These are phyloP conservation scores for Stercorarius parasiticus DNA, from an alignment of 2,113 vertebrate genomes.

Conservation along the genomic window DNA sequence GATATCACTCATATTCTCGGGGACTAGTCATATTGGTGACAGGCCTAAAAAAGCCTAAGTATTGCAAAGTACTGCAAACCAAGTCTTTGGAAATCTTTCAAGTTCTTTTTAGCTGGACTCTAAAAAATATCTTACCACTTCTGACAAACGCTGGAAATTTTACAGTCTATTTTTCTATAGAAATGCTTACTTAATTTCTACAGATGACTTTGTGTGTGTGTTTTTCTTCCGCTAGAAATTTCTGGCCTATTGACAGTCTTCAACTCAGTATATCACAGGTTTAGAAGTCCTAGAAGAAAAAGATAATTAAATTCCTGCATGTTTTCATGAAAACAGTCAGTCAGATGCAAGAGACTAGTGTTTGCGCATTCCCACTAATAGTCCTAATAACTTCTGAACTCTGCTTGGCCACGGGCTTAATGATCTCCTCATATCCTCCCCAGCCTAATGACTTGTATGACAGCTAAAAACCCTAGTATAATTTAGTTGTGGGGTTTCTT, in stretches of 20 bases:
- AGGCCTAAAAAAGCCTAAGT: not conserved
- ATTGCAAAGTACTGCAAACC: not conserved
- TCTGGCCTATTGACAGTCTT: not conserved
- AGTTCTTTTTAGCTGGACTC: not conserved
- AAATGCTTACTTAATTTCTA: not conserved
- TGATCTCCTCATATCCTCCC: not conserved
- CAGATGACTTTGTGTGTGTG: not conserved
- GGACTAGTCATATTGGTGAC: not conserved
- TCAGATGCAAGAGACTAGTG: not conserved
- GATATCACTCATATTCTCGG: fast-evolving
- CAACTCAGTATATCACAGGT: not conserved
- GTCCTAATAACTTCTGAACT: not conserved
- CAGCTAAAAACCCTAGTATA: not conserved
- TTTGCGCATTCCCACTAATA: not conserved
- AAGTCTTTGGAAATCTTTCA: not conserved
- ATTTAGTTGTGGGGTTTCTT: not conserved
- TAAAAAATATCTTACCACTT: not conserved
- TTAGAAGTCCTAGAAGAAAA: not conserved
- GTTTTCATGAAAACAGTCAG: not conserved
- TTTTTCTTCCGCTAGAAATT: not conserved
- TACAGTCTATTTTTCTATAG: not conserved
- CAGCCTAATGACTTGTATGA: not conserved
- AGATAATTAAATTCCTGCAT: not conserved
- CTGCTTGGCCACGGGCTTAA: not conserved
- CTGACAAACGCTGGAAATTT: not conserved